Evolutionary conservation across 2,113 vertebrate genomes (phyloP), one percentile per base, ranked within the genome.

Genomic region (Uria aalge): DNA sequence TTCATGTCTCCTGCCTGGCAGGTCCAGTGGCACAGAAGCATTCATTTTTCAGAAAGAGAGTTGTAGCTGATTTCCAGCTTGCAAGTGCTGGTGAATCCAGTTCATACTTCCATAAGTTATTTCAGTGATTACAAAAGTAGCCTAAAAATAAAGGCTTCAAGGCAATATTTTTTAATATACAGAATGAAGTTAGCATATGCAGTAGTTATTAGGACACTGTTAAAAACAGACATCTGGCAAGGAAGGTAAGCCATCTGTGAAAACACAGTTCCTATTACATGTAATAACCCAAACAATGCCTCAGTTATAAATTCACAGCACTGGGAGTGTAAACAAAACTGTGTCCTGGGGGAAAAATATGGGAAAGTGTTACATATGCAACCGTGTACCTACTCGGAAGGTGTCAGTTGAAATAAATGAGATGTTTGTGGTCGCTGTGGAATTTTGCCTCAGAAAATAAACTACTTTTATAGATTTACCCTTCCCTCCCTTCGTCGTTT

Each of bases 171-270:
- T 95, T 77, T 84, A 82, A 76, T 48, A 78, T 60, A 79, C 16
- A 64, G 24, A 85, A 52, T 90, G 22, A 82, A 93, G 73, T 56
- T 86, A 95, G 27, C 71, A 84, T 71, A 80, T 66, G 60, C 57
- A 68, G 34, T 59, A 91, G 66, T 94, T 96, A 76, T 74, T 87
- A 88, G 29, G 85, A 80, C 47, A 45, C 32, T 20, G 59, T 91
- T 56, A 94, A 95, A 96, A 85, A 30, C 15, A 86, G 79, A 94
- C 85, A 96, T 95, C 85, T 97, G 89, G 88, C 38, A 88, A 72
- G 67, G 59, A 64, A 96, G 85, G 71, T 74, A 76, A 96, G 48
- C 59, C 89, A 90, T 93, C 94, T 97, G 91, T 95, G 96, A 95
- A 96, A 96, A 95, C 78, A 76, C 43, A 47, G 24, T 48, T 63